phyloP scores from a whole-genome alignment of 2,888 invertebrate species.

The Spisula solida region DNA sequence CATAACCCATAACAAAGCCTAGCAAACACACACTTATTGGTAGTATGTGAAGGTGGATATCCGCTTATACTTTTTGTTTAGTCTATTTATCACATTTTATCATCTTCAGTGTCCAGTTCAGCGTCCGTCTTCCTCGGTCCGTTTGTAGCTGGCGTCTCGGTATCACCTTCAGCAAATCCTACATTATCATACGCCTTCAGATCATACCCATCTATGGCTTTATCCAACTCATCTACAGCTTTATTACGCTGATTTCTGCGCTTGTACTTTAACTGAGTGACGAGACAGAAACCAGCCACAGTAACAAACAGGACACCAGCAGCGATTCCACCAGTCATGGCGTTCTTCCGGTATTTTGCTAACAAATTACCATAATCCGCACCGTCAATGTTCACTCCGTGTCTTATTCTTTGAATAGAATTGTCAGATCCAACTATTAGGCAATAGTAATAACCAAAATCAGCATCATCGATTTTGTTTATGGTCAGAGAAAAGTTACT shows the following conservation, averaged over 20 bases:
- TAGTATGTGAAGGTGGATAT: no score
- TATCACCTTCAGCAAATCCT: constrained; percentile 42
- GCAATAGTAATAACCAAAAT: constrained; percentile 80
- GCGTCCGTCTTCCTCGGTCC: no score
- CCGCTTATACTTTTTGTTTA: no score
- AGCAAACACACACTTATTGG: no score
- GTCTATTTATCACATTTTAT: not conserved
- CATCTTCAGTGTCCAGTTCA: not conserved
- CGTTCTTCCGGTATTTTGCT: constrained; percentile 75
- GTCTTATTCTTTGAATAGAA: constrained; percentile 64
- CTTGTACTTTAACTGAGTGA: constrained; percentile 77
- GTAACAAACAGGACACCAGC: constrained; percentile 76
- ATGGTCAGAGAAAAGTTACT: constrained; percentile 58
- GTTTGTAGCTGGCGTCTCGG: not conserved
- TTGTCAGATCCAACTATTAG: constrained; percentile 64
- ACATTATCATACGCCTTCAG: constrained; percentile 64
- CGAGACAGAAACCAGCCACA: constrained; percentile 72
- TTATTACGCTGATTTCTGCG: constrained; percentile 49
- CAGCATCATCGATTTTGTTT: constrained; percentile 73
- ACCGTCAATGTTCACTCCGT: constrained; percentile 80
- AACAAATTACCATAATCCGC: constrained; percentile 77
- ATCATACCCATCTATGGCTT: constrained; percentile 58
- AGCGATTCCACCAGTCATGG: constrained; percentile 81
- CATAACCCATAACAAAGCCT: no score
- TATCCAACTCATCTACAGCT: constrained; percentile 62